Evolutionary conservation across 2,888 invertebrate species (phyloP).

Genomic region (Agonum fuliginosum): DNA sequence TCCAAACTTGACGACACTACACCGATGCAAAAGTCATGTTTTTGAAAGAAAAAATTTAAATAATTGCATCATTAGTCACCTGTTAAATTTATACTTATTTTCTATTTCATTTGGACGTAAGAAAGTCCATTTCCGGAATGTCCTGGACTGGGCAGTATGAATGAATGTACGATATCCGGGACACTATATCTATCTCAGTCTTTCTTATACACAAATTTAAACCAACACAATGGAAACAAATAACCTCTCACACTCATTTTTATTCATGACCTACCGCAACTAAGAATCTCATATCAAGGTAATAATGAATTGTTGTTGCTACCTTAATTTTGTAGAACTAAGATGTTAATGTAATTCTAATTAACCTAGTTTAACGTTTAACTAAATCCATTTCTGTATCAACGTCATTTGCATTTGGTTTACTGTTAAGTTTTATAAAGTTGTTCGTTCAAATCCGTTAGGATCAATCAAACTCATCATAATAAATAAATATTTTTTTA

Average conservation of each 20-base stretch:
- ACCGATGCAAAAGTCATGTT: too few relatives aligned
- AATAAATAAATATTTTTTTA: too few relatives aligned
- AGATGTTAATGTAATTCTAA: constrained; percentile 21
- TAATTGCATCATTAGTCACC: background rate
- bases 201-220: background rate
- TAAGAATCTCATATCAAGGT: background rate
- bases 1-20: too few relatives aligned
- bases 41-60: background rate
- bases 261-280: constrained; percentile 22
- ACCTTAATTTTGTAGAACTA: constrained; percentile 21
- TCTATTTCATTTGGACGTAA: constrained; percentile 35
- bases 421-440: constrained; percentile 34
- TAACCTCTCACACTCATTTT: constrained; percentile 9
- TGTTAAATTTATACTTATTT: background rate
- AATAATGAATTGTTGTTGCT: background rate
- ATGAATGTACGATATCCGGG: constrained; percentile 8
- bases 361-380: constrained; percentile 43
- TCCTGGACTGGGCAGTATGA: constrained; percentile 16
- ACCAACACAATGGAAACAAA: background rate
- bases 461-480: too few relatives aligned
- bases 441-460: constrained; percentile 23
- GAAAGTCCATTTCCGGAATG: constrained; percentile 48
- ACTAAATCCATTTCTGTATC: constrained; percentile 16
- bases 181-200: background rate
- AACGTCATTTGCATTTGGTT: constrained; percentile 24